Percentiles rank a stretch among this genome's conserved stretches.
These are phyloP conservation scores for Calcarius lapponicus DNA, from an alignment of 2,797 vertebrate species.

Conservation along the genomic window DNA sequence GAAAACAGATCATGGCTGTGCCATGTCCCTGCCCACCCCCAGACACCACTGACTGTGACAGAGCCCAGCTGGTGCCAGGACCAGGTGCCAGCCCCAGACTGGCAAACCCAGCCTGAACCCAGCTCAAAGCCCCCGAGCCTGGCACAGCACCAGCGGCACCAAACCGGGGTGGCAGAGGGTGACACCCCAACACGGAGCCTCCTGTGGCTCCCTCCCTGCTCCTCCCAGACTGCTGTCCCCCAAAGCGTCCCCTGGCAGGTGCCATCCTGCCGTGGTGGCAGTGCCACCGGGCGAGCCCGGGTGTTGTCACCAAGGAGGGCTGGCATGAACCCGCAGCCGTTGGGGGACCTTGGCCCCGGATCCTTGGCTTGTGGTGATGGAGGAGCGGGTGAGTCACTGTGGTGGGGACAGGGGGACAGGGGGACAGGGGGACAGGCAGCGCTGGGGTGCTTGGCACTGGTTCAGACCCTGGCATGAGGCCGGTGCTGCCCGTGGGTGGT, in stretches of 20 bases:
- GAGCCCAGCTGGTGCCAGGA: neutral
- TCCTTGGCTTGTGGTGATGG: neutral
- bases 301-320: rapidly evolving
- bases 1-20: neutral
- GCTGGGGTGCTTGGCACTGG: rapidly evolving
- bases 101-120: neutral
- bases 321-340: rapidly evolving
- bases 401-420: neutral
- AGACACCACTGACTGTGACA: neutral
- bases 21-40: neutral
- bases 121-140: rapidly evolving
- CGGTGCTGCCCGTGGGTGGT: rapidly evolving
- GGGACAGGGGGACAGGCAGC: neutral
- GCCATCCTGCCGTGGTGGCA: rapidly evolving
- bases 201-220: neutral
- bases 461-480: too few relatives aligned
- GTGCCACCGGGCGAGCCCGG: rapidly evolving
- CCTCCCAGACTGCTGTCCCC: neutral
- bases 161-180: rapidly evolving
- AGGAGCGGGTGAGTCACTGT: neutral
- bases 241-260: neutral
- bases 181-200: neutral
- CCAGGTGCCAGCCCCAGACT: rapidly evolving
- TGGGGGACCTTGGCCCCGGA: neutral
- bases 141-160: rapidly evolving